phyloP scores from a whole-genome alignment of 2,797 vertebrate species.

The Characodon lateralis region DNA sequence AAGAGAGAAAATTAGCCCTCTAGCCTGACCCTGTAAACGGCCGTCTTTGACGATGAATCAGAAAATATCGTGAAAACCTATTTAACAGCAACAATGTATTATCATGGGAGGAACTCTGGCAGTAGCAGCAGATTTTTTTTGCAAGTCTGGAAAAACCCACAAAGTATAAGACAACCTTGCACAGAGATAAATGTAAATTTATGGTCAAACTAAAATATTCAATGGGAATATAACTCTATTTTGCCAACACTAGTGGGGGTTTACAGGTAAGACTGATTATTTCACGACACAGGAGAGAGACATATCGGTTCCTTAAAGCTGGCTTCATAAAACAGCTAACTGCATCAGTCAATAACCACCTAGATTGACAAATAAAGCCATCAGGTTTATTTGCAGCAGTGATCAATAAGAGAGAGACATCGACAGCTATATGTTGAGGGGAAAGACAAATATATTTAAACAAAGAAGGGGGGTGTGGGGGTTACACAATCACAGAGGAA shows the following conservation, averaged over 20 bases:
- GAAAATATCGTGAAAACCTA: slow-evolving; percentile 70
- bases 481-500: slow-evolving; percentile 37
- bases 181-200: background rate
- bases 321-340: slow-evolving; percentile 59
- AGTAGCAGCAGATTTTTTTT: slow-evolving; percentile 12
- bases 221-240: slow-evolving; percentile 7
- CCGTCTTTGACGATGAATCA: slow-evolving; percentile 38
- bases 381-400: slow-evolving; percentile 66
- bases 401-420: slow-evolving; percentile 74
- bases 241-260: background rate
- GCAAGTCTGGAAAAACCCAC: background rate
- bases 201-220: background rate
- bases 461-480: slow-evolving; percentile 28
- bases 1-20: slow-evolving; percentile 48
- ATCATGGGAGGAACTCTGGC: slow-evolving; percentile 34
- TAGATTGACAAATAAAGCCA: slow-evolving; percentile 76
- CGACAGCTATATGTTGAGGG: slow-evolving; percentile 59
- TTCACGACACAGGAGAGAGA: slow-evolving; percentile 26
- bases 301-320: slow-evolving; percentile 26
- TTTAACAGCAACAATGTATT: slow-evolving; percentile 51
- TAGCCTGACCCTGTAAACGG: slow-evolving; percentile 47
- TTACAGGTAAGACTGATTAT: slow-evolving; percentile 25
- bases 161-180: background rate
- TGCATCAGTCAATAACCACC: slow-evolving; percentile 72
- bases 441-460: slow-evolving; percentile 41